Percentiles rank a stretch among this genome's conserved stretches.
phyloP scores from a whole-genome alignment of 2,888 invertebrate species.

The Chaitophorus viminalis region DNA sequence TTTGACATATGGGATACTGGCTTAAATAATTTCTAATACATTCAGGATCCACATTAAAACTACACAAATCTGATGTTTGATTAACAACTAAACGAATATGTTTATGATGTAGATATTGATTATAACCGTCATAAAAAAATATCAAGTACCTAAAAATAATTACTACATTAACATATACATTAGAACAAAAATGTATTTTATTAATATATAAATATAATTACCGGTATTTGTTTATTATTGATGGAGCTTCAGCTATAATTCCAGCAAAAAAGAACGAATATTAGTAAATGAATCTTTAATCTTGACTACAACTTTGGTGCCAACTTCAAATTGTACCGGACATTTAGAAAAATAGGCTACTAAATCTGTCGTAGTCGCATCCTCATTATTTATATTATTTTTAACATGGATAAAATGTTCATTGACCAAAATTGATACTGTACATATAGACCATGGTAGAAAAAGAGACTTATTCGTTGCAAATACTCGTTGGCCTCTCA shows the following conservation, averaged over 20 bases:
- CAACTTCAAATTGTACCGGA: constrained; percentile 79
- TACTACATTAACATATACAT: neutral
- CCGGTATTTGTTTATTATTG: constrained; percentile 79
- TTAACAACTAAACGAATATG: constrained; percentile 78
- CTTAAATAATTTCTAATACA: constrained; percentile 87
- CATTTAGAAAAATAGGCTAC: constrained; percentile 78
- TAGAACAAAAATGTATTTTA: neutral
- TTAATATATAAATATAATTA: constrained; percentile 66
- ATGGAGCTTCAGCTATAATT: constrained; percentile 83
- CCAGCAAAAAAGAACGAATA: constrained; percentile 76
- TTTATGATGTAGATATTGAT: constrained; percentile 81
- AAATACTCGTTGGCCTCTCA: constrained; percentile 71
- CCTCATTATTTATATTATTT: constrained; percentile 16
- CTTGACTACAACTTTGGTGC: constrained; percentile 85
- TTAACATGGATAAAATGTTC: constrained; percentile 17
- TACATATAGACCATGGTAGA: constrained; percentile 75
- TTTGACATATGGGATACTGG: constrained; percentile 85
- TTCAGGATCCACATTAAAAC: constrained; percentile 79
- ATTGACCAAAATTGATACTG: constrained; percentile 69
- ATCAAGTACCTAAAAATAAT: constrained; percentile 77
- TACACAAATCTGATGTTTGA: constrained; percentile 85
- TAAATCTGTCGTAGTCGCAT: constrained; percentile 69
- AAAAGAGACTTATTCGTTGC: constrained; percentile 74
- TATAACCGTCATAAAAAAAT: constrained; percentile 94
- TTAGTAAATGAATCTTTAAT: constrained; percentile 73